Percentiles rank a stretch among this genome's conserved stretches.
phyloP scores from a whole-genome alignment of 2,888 invertebrate species.

The Netelia fuscicornis region DNA sequence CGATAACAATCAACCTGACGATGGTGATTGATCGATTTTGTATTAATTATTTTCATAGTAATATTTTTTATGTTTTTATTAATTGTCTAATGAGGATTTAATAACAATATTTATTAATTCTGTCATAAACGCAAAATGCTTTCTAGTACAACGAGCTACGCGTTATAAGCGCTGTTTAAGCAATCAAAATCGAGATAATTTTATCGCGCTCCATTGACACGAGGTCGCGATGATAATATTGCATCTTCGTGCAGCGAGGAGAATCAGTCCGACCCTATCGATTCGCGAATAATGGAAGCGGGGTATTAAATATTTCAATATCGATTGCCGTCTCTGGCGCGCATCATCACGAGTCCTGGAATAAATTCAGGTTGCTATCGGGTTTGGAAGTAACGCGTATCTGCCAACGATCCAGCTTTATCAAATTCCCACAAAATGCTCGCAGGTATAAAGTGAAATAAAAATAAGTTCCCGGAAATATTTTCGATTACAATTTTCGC shows the following conservation, averaged over 20 bases:
- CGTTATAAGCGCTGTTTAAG: background rate
- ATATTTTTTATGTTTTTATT: background rate
- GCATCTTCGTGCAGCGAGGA: conserved; percentile 9
- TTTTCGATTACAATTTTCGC: background rate
- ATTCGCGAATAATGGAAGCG: conserved; percentile 41
- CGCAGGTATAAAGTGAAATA: background rate
- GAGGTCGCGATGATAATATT: conserved; percentile 11
- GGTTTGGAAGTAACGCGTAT: conserved; percentile 5
- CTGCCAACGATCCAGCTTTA: background rate
- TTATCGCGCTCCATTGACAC: background rate
- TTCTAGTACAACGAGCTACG: too few species aligned
- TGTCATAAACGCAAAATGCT: too few species aligned
- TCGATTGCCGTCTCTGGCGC: conserved; percentile 47
- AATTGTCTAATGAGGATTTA: background rate
- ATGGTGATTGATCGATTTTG: background rate
- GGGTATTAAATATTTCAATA: conserved; percentile 64
- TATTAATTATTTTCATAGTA: background rate
- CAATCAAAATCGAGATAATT: conserved; percentile 1
- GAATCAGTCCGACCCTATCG: conserved; percentile 47
- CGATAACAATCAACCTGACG: background rate
- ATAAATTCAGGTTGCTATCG: conserved; percentile 60
- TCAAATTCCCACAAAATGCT: background rate
- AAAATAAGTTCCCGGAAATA: background rate
- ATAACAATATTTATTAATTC: background rate
- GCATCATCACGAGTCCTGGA: conserved; percentile 33